Evolutionary conservation across 2,888 invertebrate genomes (phyloP).

Genomic region (Philaethria dido): DNA sequence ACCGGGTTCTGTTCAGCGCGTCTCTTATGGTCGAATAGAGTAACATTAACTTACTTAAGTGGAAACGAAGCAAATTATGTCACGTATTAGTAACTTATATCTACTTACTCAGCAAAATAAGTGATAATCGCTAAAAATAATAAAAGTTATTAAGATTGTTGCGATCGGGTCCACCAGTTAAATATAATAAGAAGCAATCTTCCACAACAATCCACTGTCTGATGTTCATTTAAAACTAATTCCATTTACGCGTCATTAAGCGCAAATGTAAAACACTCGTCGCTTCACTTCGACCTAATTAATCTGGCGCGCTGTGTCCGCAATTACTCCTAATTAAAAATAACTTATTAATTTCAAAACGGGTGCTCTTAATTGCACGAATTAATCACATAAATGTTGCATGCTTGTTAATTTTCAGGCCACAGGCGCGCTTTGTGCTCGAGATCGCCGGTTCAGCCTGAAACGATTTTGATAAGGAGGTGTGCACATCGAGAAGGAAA

Average conservation of each 20-base stretch:
- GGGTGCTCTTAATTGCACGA: conserved; percentile 70
- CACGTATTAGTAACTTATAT: no score
- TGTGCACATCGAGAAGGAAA: conserved; percentile 25
- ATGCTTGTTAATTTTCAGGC: conserved; percentile 74
- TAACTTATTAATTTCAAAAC: conserved; percentile 79
- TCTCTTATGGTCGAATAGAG: no score
- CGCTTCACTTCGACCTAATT: conserved; percentile 62
- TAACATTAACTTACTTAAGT: no score
- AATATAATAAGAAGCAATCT: background rate
- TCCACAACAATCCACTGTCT: conserved; percentile 22
- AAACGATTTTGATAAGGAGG: conserved; percentile 36
- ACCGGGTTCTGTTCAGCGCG: no score
- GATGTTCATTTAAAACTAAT: conserved; percentile 44
- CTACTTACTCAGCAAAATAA: no score
- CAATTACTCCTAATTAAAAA: conserved; percentile 82
- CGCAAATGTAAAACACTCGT: conserved; percentile 44
- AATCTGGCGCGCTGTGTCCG: conserved; percentile 55
- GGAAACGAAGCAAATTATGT: no score
- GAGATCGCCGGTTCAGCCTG: conserved; percentile 49
- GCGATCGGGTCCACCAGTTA: background rate
- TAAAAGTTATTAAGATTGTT: background rate
- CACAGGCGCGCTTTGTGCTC: conserved; percentile 71
- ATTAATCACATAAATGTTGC: conserved; percentile 80
- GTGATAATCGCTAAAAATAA: no score
- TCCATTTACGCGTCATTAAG: conserved; percentile 53